Base-by-base conservation (phyloP, 1,140 invertebrate species). In the Papilio xuthus region DNA sequence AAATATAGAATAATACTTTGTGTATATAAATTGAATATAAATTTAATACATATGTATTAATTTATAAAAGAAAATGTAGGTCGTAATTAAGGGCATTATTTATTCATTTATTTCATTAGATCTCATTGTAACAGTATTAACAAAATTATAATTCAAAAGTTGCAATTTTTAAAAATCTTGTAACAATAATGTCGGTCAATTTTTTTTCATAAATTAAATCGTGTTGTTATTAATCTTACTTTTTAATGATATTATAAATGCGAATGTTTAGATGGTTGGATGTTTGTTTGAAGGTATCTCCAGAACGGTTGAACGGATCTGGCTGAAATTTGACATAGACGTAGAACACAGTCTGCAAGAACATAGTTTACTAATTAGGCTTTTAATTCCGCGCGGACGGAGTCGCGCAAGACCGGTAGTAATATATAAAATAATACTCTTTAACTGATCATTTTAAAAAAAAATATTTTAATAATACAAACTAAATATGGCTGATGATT, bases 401-500 rank as follows among this genome's bases (percentile, higher is more conserved):
- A n/a, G n/a, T n/a, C n/a, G n/a, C n/a, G n/a, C n/a, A n/a, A n/a
- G n/a, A n/a, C n/a, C n/a, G n/a, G n/a, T n/a, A n/a, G n/a, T n/a
- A n/a, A n/a, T n/a, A n/a, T 1, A 20, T 53, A n/a, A 47, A 18
- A 20, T 20, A n/a, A 53, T 9, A 53, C 18, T 9, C 1, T 9
- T 53, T 53, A 53, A 8, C 10, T 9, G 3, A 8, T 15, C 4
- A 12, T n/a, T 42, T 70, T 15, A 18, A 69, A 37, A 18, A 37
- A 6, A 1, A 10, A n/a, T 37, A 70, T 0, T 13, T 32, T 18
- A 7, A 69, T 15, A 13, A 28, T 32, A 15, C 10, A 70, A 28
- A 72, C 12, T 77, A 23, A 78, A 70, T 53, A 67, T 67, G 26
- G 50, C 60, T 12, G 67, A 60, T 41, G 20, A 80, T 84, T 78